These are phyloP conservation scores for Cyrtodaria siliqua DNA, from an alignment of 2,888 invertebrate genomes.

Conservation along the genomic window DNA sequence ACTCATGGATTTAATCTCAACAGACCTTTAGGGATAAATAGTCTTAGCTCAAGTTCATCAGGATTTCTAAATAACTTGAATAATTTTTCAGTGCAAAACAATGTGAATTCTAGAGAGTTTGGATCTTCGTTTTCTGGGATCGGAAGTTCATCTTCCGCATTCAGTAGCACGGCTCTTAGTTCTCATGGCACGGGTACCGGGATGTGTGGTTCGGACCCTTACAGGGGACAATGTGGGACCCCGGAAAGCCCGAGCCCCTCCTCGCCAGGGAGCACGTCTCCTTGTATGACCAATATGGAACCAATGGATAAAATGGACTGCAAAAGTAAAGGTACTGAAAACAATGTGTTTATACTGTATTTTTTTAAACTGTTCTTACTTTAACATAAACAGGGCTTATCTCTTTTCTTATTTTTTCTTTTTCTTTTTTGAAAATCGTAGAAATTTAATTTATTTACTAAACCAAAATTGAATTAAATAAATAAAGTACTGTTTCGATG, in stretches of 20 bases:
- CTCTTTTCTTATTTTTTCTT: too few species aligned
- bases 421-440: too few species aligned
- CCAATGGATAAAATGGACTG: conserved; percentile 57
- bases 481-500: too few species aligned
- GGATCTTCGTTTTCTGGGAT: conserved; percentile 46
- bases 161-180: conserved; percentile 42
- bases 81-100: conserved; percentile 56
- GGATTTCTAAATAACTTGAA: conserved; percentile 63
- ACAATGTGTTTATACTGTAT: too few species aligned
- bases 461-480: too few species aligned
- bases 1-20: conserved; percentile 65
- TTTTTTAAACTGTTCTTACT: too few species aligned
- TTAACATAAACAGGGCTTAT: too few species aligned
- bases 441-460: too few species aligned
- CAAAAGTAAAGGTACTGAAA: conserved; percentile 61
- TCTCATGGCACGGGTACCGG: conserved; percentile 27
- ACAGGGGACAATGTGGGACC: conserved; percentile 56
- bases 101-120: conserved; percentile 58
- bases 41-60: conserved; percentile 46
- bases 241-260: conserved; percentile 58
- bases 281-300: conserved; percentile 51
- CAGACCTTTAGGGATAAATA: conserved; percentile 61
- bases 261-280: conserved; percentile 50
- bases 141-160: conserved; percentile 50
- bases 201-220: conserved; percentile 54